Evolutionary conservation across 92 coral and sea anemone species (phyloP).

Genomic region (Epizoanthus rinbou): DNA sequence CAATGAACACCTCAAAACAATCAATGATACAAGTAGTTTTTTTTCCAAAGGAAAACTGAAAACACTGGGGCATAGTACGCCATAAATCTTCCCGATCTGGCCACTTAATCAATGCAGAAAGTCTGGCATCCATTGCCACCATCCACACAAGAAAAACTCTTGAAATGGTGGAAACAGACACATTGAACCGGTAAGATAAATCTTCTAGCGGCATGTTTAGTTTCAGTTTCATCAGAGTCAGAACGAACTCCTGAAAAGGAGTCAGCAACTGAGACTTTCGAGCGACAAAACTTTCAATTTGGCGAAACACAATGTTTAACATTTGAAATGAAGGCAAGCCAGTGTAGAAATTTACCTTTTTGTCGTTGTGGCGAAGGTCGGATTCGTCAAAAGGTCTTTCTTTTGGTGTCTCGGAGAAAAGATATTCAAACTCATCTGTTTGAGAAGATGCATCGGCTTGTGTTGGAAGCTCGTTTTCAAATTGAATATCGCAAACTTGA

Average conservation of each 20-base stretch:
- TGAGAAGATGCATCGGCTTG: too few relatives aligned
- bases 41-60: constrained; percentile 52
- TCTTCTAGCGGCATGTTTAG: constrained; percentile 53
- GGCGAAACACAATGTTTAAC: too few relatives aligned
- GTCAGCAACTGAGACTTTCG: constrained; percentile 36
- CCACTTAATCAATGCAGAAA: constrained; percentile 53
- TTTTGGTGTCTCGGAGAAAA: too few relatives aligned
- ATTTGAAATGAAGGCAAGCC: too few relatives aligned
- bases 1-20: background rate
- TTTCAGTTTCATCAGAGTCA: constrained; percentile 53
- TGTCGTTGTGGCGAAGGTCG: too few relatives aligned
- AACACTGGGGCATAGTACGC: constrained; percentile 66
- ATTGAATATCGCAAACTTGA: too few relatives aligned
- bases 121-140: constrained; percentile 50
- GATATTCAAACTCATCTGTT: too few relatives aligned
- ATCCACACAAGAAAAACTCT: constrained; percentile 51
- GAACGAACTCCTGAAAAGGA: constrained; percentile 48
- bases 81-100: constrained; percentile 67
- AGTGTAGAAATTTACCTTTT: too few relatives aligned
- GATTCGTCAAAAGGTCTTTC: too few relatives aligned
- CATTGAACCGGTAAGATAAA: constrained; percentile 50
- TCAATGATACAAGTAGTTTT: constrained; percentile 56
- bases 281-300: too few relatives aligned
- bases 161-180: constrained; percentile 46
- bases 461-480: too few relatives aligned